Percentiles rank a stretch among this genome's conserved stretches.
Evolutionary conservation across 2,797 vertebrate genomes (phyloP).

Genomic region (Cryptoblepharus egeriae): DNA sequence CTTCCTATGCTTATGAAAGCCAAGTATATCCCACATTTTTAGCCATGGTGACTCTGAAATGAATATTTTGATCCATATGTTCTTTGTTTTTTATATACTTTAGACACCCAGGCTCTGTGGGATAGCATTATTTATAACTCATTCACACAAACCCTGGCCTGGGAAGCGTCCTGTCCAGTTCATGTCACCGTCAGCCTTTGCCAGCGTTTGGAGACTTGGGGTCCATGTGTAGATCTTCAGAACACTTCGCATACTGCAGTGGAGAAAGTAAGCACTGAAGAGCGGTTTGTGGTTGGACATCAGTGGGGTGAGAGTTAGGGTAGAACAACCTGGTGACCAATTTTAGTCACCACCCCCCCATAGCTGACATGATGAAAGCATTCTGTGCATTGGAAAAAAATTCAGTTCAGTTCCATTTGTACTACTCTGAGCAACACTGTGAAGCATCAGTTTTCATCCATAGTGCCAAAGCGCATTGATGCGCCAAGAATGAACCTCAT

Average conservation of each 20-base stretch:
- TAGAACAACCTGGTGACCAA: neutral
- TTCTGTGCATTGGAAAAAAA: neutral
- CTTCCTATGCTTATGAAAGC: neutral
- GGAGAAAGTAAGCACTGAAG: slow-evolving; percentile 68
- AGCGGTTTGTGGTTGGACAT: neutral
- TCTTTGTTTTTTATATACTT: slow-evolving; percentile 29
- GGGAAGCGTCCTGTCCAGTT: slow-evolving; percentile 75
- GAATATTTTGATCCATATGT: neutral
- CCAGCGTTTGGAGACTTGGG: slow-evolving; percentile 47
- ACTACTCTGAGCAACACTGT: neutral
- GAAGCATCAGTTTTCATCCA: too few species aligned
- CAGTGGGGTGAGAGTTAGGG: neutral
- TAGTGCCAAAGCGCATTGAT: too few species aligned
- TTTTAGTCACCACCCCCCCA: neutral
- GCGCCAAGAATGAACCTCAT: too few species aligned
- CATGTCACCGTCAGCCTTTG: slow-evolving; percentile 72
- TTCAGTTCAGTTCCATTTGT: neutral
- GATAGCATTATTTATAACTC: slow-evolving; percentile 72
- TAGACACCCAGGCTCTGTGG: slow-evolving; percentile 74
- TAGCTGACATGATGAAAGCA: neutral
- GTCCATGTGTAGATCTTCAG: slow-evolving; percentile 68
- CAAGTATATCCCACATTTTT: too few species aligned
- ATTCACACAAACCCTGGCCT: slow-evolving; percentile 62
- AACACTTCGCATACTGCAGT: slow-evolving; percentile 50
- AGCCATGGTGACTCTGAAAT: neutral